These are phyloP conservation scores for Odocoileus hemionus DNA, from an alignment of 2,113 vertebrate genomes.

Conservation along the genomic window DNA sequence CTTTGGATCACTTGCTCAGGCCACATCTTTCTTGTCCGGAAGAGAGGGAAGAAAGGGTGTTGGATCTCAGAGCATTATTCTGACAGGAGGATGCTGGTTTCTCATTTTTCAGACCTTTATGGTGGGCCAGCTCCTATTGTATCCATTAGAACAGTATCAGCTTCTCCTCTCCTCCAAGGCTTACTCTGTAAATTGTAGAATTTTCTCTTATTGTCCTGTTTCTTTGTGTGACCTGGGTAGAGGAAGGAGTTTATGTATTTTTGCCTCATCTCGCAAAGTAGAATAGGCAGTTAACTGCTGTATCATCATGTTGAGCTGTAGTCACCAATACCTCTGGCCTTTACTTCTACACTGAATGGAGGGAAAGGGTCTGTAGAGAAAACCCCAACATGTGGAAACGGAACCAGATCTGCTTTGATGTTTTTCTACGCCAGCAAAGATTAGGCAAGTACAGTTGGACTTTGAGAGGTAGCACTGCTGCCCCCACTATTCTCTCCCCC, in stretches of 20 bases:
- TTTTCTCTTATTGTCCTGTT: background rate
- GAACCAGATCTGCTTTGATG: background rate
- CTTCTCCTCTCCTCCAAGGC: background rate
- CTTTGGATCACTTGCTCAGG: background rate
- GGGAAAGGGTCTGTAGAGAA: background rate
- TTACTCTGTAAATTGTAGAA: background rate
- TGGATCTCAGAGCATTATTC: background rate
- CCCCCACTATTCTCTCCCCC: background rate
- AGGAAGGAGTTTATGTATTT: background rate
- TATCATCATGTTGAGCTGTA: background rate
- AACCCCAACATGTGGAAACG: background rate
- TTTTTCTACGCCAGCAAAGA: background rate
- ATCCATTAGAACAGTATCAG: background rate
- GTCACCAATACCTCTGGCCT: background rate
- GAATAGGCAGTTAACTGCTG: background rate
- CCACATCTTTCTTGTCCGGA: background rate
- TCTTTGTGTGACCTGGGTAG: background rate
- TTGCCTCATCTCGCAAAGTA: background rate
- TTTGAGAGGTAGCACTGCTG: background rate
- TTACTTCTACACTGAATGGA: background rate
- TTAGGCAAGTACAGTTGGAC: background rate
- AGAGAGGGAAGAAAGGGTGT: background rate
- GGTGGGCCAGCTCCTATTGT: rapidly evolving
- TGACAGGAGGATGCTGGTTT: background rate
- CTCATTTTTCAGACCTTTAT: background rate